These are phyloP conservation scores for Hemichromis elongatus DNA, from an alignment of 2,113 vertebrate genomes.

Conservation along the genomic window DNA sequence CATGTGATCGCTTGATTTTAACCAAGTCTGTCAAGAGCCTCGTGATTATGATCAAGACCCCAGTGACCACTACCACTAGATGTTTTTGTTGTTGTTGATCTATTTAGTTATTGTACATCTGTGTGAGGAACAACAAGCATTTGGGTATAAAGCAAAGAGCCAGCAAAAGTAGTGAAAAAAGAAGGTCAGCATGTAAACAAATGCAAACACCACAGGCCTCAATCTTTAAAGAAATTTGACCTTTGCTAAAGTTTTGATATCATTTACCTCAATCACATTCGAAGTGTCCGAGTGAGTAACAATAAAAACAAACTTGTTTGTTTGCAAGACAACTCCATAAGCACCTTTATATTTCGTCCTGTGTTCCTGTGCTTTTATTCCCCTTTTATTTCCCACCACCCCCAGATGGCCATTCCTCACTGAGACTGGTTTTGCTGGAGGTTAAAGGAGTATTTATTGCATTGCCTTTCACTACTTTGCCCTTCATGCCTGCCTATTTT, in stretches of 20 bases:
- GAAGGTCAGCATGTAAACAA: neutral
- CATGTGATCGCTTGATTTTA: neutral
- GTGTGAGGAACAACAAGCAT: neutral
- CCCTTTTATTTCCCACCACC: neutral
- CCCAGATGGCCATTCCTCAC: neutral
- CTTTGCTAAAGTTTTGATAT: neutral
- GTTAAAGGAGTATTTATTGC: neutral
- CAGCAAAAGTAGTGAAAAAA: neutral
- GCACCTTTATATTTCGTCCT: neutral
- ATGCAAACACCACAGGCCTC: neutral
- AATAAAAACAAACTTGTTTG: neutral
- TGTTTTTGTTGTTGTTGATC: accelerated
- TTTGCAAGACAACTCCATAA: neutral
- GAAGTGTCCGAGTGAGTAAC: neutral
- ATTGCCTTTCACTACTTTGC: neutral
- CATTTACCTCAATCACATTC: neutral
- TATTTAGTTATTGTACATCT: neutral
- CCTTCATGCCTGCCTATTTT: neutral
- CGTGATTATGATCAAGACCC: neutral
- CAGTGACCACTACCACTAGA: neutral
- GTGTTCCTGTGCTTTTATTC: neutral
- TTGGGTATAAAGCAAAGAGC: neutral
- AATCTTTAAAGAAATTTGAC: neutral
- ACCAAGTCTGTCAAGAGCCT: neutral
- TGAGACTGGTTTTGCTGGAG: neutral